A percentile compares a stretch with the other conserved stretches of the same genome.
Conservation (phyloP, 2,888 invertebrate species). For the Dryocosmus kuriphilus region DNA sequence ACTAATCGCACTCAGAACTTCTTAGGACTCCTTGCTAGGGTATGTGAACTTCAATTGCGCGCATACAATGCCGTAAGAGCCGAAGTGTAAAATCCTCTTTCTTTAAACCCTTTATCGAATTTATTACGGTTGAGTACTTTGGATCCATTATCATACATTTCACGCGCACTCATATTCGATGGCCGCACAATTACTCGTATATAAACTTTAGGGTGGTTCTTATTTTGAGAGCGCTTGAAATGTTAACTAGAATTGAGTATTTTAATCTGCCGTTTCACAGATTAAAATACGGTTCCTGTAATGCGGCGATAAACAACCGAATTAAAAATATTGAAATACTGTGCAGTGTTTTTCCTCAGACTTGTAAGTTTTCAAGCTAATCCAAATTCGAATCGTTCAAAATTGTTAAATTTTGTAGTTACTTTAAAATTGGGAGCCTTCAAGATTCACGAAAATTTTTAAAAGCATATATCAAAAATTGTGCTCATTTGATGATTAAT, state of each 20-base stretch:
- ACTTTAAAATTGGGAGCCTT: too few species aligned
- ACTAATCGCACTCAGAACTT: background rate
- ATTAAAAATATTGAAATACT: too few species aligned
- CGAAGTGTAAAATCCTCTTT: conserved; percentile 59
- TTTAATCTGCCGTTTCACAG: background rate
- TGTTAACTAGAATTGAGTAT: background rate
- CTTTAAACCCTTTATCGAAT: conserved; percentile 61
- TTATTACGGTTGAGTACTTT: conserved; percentile 58
- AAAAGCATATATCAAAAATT: too few species aligned
- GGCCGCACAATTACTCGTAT: conserved; percentile 34
- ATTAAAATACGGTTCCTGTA: background rate
- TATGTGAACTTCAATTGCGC: conserved; percentile 57
- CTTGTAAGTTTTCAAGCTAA: too few species aligned
- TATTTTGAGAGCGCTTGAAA: conserved; percentile 14
- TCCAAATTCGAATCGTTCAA: too few species aligned
- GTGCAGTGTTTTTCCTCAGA: too few species aligned
- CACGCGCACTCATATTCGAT: conserved; percentile 53
- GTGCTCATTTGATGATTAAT: too few species aligned
- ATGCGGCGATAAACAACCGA: too few species aligned
- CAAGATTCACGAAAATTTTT: too few species aligned
- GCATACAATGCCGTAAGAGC: conserved; percentile 57
- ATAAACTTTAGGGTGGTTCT: conserved; percentile 18
- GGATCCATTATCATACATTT: conserved; percentile 60
- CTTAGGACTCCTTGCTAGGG: conserved; percentile 6
- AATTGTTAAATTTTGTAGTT: too few species aligned